These are phyloP conservation scores for Semnornis frantzii DNA, from an alignment of 2,113 vertebrate species.

Conservation along the genomic window DNA sequence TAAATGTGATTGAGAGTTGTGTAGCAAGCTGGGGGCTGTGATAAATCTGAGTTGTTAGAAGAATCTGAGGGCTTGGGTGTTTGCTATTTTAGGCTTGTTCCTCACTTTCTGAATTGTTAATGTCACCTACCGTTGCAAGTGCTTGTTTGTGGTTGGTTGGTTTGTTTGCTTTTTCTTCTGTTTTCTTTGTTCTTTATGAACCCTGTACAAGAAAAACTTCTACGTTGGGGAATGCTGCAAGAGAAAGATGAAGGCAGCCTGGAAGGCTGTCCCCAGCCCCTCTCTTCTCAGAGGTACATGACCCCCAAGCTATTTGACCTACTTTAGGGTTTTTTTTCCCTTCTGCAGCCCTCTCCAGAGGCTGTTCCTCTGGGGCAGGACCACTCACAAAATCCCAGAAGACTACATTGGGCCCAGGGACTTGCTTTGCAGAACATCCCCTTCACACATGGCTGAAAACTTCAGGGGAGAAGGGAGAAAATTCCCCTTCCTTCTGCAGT, in stretches of 20 bases:
- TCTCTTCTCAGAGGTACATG: background rate
- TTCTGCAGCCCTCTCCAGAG: background rate
- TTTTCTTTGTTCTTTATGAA: background rate
- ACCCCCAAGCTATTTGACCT: background rate
- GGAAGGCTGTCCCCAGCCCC: background rate
- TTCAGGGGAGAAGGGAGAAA: background rate
- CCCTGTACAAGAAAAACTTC: background rate
- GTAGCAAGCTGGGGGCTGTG: background rate
- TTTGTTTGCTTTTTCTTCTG: too few species aligned
- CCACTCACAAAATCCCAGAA: background rate
- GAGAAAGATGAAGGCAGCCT: background rate
- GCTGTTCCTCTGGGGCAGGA: background rate
- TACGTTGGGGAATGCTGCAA: background rate
- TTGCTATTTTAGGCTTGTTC: background rate
- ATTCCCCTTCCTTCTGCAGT: slow-evolving; percentile 18
- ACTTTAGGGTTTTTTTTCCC: background rate
- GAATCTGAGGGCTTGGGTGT: background rate
- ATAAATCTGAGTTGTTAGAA: background rate
- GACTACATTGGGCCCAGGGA: background rate
- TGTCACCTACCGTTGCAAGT: background rate
- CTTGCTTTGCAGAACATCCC: background rate
- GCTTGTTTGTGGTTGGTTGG: background rate
- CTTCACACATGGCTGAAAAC: background rate
- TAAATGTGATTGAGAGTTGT: background rate
- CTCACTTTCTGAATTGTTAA: background rate